phyloP scores from a whole-genome alignment of 2,113 vertebrate species.

The Prionailurus viverrinus region DNA sequence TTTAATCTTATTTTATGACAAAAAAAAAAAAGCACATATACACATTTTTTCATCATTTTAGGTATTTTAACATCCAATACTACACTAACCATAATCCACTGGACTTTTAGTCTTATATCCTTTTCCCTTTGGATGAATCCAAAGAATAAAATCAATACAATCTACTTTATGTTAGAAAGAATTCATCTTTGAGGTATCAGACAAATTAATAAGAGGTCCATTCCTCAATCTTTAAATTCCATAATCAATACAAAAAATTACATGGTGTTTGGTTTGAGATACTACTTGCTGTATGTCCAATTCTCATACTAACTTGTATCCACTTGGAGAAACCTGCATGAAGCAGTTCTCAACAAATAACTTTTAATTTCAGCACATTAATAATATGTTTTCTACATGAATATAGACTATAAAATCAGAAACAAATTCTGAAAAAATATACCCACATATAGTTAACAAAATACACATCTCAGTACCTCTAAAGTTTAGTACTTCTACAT shows the following conservation, averaged over 20 bases:
- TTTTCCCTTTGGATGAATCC: constrained; percentile 39
- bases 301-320: constrained; percentile 3
- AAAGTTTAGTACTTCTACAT: background rate
- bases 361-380: background rate
- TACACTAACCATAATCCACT: background rate
- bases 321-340: background rate
- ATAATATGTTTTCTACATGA: constrained; percentile 9
- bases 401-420: constrained; percentile 7
- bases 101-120: background rate
- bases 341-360: constrained; percentile 22
- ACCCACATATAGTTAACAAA: background rate
- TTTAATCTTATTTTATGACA: background rate
- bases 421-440: background rate
- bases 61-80: background rate
- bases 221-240: constrained; percentile 33
- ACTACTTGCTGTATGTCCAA: background rate
- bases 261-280: background rate
- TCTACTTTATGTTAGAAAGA: background rate
- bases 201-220: background rate
- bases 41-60: constrained; percentile 9
- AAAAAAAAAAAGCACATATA: constrained; percentile 5
- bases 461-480: background rate
- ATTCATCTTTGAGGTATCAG: constrained; percentile 32
- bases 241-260: constrained; percentile 34
- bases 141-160: constrained; percentile 34